A percentile compares a stretch with the other conserved stretches of the same genome.
phyloP scores from a whole-genome alignment of 2,113 vertebrate genomes.

The Potamarius usumacintae region DNA sequence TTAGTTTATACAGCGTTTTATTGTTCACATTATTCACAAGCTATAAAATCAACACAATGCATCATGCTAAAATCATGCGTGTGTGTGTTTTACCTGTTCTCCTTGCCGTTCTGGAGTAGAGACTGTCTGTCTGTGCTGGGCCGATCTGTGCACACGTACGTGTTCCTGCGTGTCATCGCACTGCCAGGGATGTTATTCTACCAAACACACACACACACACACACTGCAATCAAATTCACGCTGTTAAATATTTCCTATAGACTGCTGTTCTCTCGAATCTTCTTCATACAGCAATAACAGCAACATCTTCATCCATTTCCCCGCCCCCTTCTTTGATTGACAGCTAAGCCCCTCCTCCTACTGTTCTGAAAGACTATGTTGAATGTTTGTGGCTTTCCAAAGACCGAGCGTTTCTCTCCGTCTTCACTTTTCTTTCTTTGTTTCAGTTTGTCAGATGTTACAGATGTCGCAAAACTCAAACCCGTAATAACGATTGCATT shows the following conservation, averaged over 20 bases:
- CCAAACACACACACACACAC: slow-evolving; percentile 3
- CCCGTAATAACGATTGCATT: background rate
- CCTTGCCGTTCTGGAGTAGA: slow-evolving; percentile 87
- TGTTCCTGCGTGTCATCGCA: slow-evolving; percentile 88
- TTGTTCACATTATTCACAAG: background rate
- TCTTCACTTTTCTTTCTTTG: background rate
- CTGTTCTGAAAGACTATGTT: background rate
- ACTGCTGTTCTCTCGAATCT: background rate
- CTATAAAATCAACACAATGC: background rate
- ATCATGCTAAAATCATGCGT: background rate
- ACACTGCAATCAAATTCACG: background rate
- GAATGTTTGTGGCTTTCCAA: too few species aligned
- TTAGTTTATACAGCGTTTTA: background rate
- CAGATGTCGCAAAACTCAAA: background rate
- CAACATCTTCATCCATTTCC: background rate
- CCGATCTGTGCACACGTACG: slow-evolving; percentile 89
- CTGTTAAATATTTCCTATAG: too few species aligned
- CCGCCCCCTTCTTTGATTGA: background rate
- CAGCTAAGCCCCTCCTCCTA: background rate
- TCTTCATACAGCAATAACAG: background rate
- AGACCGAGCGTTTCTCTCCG: background rate
- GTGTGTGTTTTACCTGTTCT: slow-evolving; percentile 79
- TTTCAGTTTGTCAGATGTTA: background rate
- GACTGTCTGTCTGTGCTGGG: slow-evolving; percentile 81
- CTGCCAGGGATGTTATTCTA: slow-evolving; percentile 90